A percentile compares a stretch with the other conserved stretches of the same genome.
These are phyloP conservation scores for Pammene aurita DNA, from an alignment of 2,888 invertebrate genomes.

Conservation along the genomic window DNA sequence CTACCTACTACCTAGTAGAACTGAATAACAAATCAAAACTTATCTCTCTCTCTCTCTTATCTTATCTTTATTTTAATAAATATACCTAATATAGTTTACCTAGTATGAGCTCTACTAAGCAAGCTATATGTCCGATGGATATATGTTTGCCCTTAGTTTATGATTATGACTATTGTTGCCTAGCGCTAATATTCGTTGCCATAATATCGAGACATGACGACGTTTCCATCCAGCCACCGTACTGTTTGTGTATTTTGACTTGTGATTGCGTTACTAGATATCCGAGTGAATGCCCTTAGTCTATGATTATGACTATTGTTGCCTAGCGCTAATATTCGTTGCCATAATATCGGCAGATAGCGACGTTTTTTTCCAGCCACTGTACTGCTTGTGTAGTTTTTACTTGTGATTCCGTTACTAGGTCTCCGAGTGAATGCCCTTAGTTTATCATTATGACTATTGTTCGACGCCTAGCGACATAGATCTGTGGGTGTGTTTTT, in stretches of 20 bases:
- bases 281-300: background rate
- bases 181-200: background rate
- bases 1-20: too few relatives aligned
- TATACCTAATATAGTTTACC: too few relatives aligned
- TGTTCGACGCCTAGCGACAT: constrained; percentile 21
- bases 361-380: constrained; percentile 1
- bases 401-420: constrained; percentile 15
- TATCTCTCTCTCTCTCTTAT: too few relatives aligned
- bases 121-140: too few relatives aligned
- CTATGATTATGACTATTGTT: background rate
- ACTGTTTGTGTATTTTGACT: background rate
- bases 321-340: background rate
- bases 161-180: background rate
- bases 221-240: constrained; percentile 1
- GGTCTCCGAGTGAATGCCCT: constrained; percentile 38
- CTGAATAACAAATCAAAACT: too few relatives aligned
- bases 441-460: constrained; percentile 22
- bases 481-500: constrained; percentile 24
- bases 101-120: too few relatives aligned
- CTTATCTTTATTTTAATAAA: too few relatives aligned
- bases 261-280: constrained; percentile 16
- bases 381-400: background rate
- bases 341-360: background rate
- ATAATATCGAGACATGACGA: background rate
- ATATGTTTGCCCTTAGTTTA: background rate